A percentile compares a stretch with the other conserved stretches of the same genome.
Conservation (phyloP, 2,797 vertebrate genomes). For the Cryptoblepharus egeriae region DNA sequence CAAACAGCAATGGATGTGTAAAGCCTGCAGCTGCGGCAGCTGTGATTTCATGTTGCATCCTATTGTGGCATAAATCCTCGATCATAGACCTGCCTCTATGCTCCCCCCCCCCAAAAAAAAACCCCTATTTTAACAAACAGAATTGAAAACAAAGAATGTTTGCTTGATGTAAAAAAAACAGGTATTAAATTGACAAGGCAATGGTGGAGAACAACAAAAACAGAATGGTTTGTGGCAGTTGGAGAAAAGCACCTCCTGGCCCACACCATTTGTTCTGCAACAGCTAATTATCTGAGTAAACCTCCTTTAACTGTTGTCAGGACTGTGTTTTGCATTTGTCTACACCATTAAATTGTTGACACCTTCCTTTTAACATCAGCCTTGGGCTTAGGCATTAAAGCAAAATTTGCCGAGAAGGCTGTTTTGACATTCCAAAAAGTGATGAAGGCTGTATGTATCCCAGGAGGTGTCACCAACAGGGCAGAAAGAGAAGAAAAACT, state of each 20-base stretch:
- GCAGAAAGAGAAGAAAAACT: not conserved
- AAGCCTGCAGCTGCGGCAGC: constrained; percentile 47
- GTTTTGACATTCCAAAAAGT: constrained; percentile 40
- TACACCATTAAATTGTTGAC: constrained; percentile 53
- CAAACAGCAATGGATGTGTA: constrained; percentile 44
- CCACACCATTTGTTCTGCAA: constrained; percentile 65
- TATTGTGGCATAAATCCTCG: constrained; percentile 50
- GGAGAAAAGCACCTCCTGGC: constrained; percentile 55
- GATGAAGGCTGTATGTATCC: not conserved
- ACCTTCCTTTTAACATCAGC: constrained; percentile 54
- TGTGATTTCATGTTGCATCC: constrained; percentile 43
- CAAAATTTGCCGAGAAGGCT: not conserved
- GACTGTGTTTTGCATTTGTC: constrained; percentile 41
- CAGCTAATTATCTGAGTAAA: constrained; percentile 61
- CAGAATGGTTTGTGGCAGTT: constrained; percentile 68
- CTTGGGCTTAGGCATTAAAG: constrained; percentile 59
- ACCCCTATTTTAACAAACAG: constrained; percentile 63
- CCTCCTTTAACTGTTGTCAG: constrained; percentile 55
- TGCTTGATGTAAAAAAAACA: constrained; percentile 67
- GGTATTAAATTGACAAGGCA: constrained; percentile 65
- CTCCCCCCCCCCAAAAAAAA: constrained; percentile 19
- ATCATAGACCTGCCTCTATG: constrained; percentile 35
- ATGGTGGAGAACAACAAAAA: constrained; percentile 71
- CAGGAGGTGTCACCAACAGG: not conserved
- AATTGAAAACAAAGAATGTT: constrained; percentile 73